Evolutionary conservation across 2,888 invertebrate genomes (phyloP), one percentile per base, ranked within the genome.

Genomic region (Tholera decimalis): DNA sequence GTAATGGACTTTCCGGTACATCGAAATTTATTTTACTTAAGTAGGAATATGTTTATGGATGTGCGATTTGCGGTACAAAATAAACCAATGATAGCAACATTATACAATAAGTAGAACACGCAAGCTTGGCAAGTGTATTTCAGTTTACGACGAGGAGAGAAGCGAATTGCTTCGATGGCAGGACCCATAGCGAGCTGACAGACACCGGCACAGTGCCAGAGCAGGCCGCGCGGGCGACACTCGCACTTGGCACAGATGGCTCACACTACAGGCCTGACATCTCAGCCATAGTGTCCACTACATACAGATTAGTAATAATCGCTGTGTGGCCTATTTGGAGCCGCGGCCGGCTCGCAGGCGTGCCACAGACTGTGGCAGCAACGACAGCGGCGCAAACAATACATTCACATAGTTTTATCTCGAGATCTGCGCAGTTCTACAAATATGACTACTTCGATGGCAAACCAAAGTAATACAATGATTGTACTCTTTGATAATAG

Each of bases 391-490:
- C 1, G 22, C 11, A 22, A 22, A 22, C 30, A 43, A 15, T 24
- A 22, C 13, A 47, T 9, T 30, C 15, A 24, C 30, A 67, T 30
- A 28, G 13, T 44, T 37, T 28, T 49, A 50, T 37, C 22, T 59
- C 33, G 41, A 35, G 35, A 56, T 71, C 43, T 47, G n/a, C 56
- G 33, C 56, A 43, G 53, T 22, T 56, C 46, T 57, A 57, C 47
- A 41, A 63, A 56, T 43, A 30, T 24, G 18, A 44, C 35, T 13
- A 39, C 44, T 41, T 20, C 46, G 41, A 47, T 41, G 37, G 33
- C 35, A 15, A 20, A n/a, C 20, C 44, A 55, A 49, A 39, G 54
- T 50, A 69, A 50, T 24, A 54, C 41, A 24, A 24, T 18, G 43
- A 28, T 44, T 44, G 15, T 47, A 44, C 44, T 30, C 26, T 22